Evolutionary conservation across 2,888 invertebrate species (phyloP).

Genomic region (Melieria crassipennis): DNA sequence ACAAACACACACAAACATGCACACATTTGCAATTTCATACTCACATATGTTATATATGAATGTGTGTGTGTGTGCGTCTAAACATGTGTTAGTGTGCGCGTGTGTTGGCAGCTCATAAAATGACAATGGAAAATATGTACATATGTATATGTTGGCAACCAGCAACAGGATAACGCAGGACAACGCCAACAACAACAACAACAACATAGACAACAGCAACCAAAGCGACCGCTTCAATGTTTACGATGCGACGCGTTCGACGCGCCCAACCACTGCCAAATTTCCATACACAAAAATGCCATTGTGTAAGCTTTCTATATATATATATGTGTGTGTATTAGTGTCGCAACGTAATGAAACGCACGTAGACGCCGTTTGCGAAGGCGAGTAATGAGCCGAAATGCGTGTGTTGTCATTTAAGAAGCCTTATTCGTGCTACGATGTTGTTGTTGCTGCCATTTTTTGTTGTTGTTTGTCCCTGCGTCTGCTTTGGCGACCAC

Average conservation of each 20-base stretch:
- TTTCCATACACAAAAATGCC: too few relatives aligned
- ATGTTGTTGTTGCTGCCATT: constrained; percentile 17
- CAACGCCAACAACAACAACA: constrained; percentile 26
- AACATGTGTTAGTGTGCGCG: too few relatives aligned
- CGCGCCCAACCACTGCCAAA: too few relatives aligned
- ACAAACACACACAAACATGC: neutral
- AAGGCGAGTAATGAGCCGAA: constrained; percentile 45
- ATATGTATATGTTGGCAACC: constrained; percentile 8
- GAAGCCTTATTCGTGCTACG: constrained; percentile 39
- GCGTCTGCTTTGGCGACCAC: too few relatives aligned
- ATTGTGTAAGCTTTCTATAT: too few relatives aligned
- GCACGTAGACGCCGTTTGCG: constrained; percentile 26
- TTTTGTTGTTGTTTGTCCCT: too few relatives aligned
- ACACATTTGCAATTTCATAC: neutral
- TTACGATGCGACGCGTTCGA: too few relatives aligned
- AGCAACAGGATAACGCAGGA: constrained; percentile 38
- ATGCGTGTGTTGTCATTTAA: constrained; percentile 47
- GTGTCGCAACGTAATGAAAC: constrained; percentile 16
- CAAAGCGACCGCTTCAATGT: neutral
- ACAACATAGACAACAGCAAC: constrained; percentile 15
- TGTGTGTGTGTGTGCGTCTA: too few relatives aligned
- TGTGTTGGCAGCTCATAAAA: neutral
- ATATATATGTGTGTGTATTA: too few relatives aligned
- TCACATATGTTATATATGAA: too few relatives aligned
- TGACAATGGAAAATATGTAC: neutral